phyloP scores from a whole-genome alignment of 2,888 invertebrate species.

The Campaea margaritaria region DNA sequence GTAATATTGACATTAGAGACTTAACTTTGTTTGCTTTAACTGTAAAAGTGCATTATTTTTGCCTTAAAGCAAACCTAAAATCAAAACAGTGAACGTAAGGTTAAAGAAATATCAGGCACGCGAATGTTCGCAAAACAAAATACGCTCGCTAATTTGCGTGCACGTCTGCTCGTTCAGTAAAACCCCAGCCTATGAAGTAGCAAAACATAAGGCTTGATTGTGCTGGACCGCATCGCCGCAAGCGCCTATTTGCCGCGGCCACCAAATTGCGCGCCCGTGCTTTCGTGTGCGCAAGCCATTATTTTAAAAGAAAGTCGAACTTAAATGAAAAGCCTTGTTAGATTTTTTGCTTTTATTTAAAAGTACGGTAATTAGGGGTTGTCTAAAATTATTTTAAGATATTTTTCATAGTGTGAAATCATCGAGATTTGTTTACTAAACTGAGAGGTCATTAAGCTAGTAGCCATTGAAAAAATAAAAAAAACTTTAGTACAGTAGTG shows the following conservation, averaged over 20 bases:
- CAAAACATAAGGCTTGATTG: slow-evolving; percentile 61
- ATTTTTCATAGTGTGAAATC: too few species aligned
- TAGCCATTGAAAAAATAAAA: too few species aligned
- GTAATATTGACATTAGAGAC: too few species aligned
- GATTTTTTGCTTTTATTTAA: slow-evolving; percentile 14
- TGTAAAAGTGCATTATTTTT: too few species aligned
- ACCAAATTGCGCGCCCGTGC: slow-evolving; percentile 77
- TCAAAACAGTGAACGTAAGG: too few species aligned
- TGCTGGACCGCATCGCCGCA: slow-evolving; percentile 57
- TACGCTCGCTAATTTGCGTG: background rate
- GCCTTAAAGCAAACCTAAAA: too few species aligned
- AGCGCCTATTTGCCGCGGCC: slow-evolving; percentile 77
- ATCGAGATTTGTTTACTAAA: too few species aligned
- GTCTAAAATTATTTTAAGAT: background rate
- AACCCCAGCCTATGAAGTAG: slow-evolving; percentile 45
- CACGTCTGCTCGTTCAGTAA: slow-evolving; percentile 29
- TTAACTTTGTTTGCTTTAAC: too few species aligned
- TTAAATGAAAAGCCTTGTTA: slow-evolving; percentile 38
- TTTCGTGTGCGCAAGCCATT: slow-evolving; percentile 60
- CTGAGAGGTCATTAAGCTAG: too few species aligned
- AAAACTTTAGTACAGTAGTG: too few species aligned
- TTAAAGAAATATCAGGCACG: too few species aligned
- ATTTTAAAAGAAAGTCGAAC: slow-evolving; percentile 45
- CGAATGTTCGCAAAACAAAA: slow-evolving; percentile 15
- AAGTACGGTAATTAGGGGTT: background rate